Conservation (phyloP, 2,113 vertebrate genomes). For the Plectropomus leopardus region DNA sequence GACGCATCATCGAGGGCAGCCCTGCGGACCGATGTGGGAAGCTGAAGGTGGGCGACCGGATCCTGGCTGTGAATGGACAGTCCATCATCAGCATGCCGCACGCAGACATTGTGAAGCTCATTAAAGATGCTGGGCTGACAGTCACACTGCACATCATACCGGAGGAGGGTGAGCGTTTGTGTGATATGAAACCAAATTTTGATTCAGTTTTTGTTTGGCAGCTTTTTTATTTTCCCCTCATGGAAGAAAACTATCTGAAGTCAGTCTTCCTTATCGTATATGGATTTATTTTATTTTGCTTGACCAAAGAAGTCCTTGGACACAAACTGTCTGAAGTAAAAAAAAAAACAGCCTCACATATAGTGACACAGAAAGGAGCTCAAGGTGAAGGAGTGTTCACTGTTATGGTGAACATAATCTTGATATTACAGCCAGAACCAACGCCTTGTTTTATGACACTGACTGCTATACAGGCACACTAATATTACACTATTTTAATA, state of each 20-base stretch:
- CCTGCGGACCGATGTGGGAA: constrained; percentile 97
- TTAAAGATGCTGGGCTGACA: constrained; percentile 97
- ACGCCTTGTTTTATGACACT: not conserved
- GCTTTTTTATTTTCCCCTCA: constrained; percentile 8
- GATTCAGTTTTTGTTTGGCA: not conserved
- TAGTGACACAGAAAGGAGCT: not conserved
- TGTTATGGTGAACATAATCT: not conserved
- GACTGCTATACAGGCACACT: too few species aligned
- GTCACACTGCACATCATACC: constrained; percentile 99
- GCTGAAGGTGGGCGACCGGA: constrained; percentile 98
- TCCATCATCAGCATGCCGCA: constrained; percentile 99
- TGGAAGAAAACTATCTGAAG: not conserved
- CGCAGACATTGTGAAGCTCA: constrained; percentile 99
- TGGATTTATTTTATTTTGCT: not conserved
- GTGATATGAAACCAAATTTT: not conserved
- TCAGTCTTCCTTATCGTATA: not conserved
- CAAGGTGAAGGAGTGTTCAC: not conserved
- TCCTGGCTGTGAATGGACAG: constrained; percentile 98
- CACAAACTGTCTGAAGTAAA: constrained; percentile 17
- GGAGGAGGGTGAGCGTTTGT: constrained; percentile 92
- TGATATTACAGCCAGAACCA: not conserved
- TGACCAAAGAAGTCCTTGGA: not conserved
- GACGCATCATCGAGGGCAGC: constrained; percentile 97
- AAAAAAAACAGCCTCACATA: not conserved
- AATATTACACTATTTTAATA: too few species aligned